Evolutionary conservation across 2,888 invertebrate species (phyloP).

Genomic region (Lydus trimaculatus): DNA sequence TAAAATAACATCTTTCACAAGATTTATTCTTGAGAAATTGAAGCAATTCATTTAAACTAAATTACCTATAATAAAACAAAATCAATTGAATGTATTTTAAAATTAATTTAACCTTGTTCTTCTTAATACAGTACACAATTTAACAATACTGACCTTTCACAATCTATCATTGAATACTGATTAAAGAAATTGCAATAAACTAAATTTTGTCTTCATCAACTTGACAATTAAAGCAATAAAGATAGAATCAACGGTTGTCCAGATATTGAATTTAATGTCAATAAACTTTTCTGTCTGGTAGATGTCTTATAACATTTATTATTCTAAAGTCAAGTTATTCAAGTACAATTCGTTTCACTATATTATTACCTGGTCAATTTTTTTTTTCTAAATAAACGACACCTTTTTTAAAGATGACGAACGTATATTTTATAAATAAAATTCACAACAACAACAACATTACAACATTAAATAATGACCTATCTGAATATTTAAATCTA

Average conservation of each 20-base stretch:
- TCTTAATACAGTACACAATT: background rate
- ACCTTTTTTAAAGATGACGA: background rate
- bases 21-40: background rate
- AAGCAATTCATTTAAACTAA: background rate
- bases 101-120: background rate
- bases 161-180: background rate
- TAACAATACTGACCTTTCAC: background rate
- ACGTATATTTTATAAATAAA: background rate
- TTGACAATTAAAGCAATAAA: background rate
- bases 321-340: background rate
- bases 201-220: background rate
- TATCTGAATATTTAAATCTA: background rate
- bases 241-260: no score
- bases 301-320: background rate
- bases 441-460: background rate
- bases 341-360: background rate
- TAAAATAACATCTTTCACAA: background rate
- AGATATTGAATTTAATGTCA: no score
- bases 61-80: background rate
- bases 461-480: background rate
- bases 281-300: background rate
- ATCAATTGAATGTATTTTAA: background rate
- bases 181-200: background rate
- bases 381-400: background rate
- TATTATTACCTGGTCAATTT: background rate